Percentiles rank a stretch among this genome's conserved stretches.
phyloP scores from a whole-genome alignment of 2,888 invertebrate species.

The Epistrophe eligans region DNA sequence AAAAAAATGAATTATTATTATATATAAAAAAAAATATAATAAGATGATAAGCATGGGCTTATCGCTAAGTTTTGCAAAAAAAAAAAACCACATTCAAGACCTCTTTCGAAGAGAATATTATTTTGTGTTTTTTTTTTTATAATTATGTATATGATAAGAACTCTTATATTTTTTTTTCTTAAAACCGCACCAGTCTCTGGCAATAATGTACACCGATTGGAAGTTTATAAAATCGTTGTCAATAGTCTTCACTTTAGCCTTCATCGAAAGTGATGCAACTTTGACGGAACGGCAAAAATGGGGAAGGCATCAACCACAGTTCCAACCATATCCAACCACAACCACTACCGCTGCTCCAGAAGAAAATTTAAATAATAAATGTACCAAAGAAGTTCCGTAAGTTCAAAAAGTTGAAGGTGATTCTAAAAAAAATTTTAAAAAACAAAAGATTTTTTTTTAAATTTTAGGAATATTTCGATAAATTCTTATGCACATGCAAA shows the following conservation, averaged over 20 bases:
- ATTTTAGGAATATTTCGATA: conserved; percentile 78
- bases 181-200: conserved; percentile 55
- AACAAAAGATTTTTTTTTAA: neutral
- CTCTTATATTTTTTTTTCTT: conserved; percentile 5
- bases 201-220: conserved; percentile 65
- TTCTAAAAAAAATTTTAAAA: neutral
- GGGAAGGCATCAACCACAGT: conserved; percentile 22
- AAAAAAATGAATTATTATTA: neutral
- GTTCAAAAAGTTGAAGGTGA: conserved; percentile 67
- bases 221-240: conserved; percentile 48
- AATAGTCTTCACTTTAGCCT: conserved; percentile 29
- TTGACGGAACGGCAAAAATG: conserved; percentile 48
- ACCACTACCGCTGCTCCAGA: conserved; percentile 16
- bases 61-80: conserved; percentile 41
- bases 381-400: conserved; percentile 82
- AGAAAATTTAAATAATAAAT: conserved; percentile 77
- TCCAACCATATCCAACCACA: conserved; percentile 45
- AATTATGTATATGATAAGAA: conserved; percentile 34
- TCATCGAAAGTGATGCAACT: conserved; percentile 37
- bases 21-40: neutral
- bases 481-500: conserved; percentile 79
- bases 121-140: neutral
- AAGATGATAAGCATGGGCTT: conserved; percentile 46
- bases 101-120: conserved; percentile 11
- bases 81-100: conserved; percentile 15